phyloP scores from a whole-genome alignment of 2,113 vertebrate species.

The Rhinolophus ferrumequinum region DNA sequence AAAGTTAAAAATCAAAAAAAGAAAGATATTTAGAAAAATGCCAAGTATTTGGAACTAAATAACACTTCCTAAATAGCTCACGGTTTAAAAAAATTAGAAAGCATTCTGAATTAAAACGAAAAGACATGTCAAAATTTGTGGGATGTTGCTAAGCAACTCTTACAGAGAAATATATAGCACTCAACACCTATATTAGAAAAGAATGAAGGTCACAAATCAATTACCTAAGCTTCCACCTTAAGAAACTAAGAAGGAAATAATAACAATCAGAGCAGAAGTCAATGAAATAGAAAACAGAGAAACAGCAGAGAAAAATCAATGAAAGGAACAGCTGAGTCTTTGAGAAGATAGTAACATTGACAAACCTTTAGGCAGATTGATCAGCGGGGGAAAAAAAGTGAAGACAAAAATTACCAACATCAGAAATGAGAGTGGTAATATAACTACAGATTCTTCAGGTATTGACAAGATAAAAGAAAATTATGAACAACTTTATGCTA shows the following conservation, averaged over 20 bases:
- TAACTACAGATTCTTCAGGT: not conserved
- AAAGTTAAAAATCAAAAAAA: not conserved
- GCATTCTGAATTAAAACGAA: not conserved
- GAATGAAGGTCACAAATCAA: not conserved
- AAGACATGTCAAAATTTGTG: not conserved
- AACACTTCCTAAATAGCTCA: not conserved
- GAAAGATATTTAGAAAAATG: conserved; percentile 31
- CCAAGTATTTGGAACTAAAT: not conserved
- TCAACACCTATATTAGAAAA: not conserved
- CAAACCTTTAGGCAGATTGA: not conserved
- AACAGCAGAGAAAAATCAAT: not conserved
- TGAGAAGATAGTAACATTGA: not conserved
- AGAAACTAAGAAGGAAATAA: not conserved
- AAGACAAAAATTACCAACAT: not conserved
- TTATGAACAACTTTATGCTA: not conserved
- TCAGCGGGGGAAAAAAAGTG: not conserved
- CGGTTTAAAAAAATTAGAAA: not conserved
- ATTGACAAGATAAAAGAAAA: not conserved
- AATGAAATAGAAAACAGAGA: not conserved
- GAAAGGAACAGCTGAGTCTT: not conserved
- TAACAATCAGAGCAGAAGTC: not conserved
- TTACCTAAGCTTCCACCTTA: not conserved
- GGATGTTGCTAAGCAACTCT: not conserved
- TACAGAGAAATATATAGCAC: not conserved
- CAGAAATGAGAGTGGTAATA: not conserved